phyloP scores from a whole-genome alignment of 2,888 invertebrate genomes.

The Abrostola triplasia region DNA sequence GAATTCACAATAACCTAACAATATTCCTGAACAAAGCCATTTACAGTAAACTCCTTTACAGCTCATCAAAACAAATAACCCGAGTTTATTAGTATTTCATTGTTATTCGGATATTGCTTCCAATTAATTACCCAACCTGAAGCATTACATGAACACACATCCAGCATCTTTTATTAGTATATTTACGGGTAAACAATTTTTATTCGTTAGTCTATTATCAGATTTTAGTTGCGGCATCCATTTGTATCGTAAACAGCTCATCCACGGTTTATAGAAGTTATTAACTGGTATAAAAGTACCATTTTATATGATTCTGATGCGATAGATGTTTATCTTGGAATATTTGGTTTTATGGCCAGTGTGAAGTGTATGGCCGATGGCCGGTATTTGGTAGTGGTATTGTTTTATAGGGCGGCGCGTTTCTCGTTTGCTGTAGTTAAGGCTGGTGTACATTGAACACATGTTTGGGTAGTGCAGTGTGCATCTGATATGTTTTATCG shows the following conservation, averaged over 20 bases:
- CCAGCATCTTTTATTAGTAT: constrained; percentile 25
- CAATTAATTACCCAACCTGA: constrained; percentile 37
- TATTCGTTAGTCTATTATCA: constrained; percentile 46
- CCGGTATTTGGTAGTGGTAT: constrained; percentile 54
- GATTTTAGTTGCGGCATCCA: constrained; percentile 44
- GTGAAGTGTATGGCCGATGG: constrained; percentile 59
- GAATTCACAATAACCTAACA: too few relatives aligned
- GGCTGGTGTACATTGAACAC: constrained; percentile 10
- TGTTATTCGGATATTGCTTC: constrained; percentile 23
- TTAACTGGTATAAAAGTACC: constrained; percentile 81
- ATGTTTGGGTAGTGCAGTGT: background rate
- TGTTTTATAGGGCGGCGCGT: constrained; percentile 55
- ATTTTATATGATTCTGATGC: constrained; percentile 79
- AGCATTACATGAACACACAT: constrained; percentile 18
- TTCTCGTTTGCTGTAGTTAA: constrained; percentile 47
- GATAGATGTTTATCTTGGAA: constrained; percentile 81
- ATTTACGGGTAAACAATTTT: constrained; percentile 54
- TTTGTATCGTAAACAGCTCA: constrained; percentile 42
- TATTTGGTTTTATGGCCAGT: constrained; percentile 68
- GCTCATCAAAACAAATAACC: background rate
- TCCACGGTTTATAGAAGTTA: constrained; percentile 75
- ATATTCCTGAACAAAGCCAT: background rate
- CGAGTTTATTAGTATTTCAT: constrained; percentile 2
- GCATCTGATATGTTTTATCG: background rate
- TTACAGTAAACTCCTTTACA: background rate